A percentile compares a stretch with the other conserved stretches of the same genome.
phyloP scores from a whole-genome alignment of 2,113 vertebrate genomes.

The Coracopsis vasa region DNA sequence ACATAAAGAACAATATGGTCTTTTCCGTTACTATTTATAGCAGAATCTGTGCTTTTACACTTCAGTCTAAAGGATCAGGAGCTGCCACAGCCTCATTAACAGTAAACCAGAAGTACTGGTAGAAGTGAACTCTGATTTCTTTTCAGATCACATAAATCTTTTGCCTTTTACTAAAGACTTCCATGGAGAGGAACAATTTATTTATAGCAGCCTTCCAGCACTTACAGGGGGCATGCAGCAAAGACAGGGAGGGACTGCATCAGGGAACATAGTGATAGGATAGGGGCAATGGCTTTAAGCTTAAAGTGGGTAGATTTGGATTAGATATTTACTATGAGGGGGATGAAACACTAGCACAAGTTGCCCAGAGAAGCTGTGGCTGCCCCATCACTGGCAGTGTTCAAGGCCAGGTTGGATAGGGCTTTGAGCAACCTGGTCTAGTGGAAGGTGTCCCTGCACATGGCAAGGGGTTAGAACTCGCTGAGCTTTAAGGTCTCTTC shows the following conservation, averaged over 20 bases:
- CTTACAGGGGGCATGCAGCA: background rate
- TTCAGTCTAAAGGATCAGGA: background rate
- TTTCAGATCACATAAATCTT: background rate
- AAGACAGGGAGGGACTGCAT: background rate
- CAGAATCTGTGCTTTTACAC: background rate
- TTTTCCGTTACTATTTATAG: background rate
- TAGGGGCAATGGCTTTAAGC: background rate
- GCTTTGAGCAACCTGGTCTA: background rate
- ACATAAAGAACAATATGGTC: background rate
- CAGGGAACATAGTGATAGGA: background rate
- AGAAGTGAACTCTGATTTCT: background rate
- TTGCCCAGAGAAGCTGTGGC: background rate
- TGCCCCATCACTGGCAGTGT: background rate
- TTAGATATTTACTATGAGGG: background rate
- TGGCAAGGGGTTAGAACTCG: rapidly evolving
- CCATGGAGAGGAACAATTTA: background rate
- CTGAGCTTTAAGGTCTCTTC: background rate
- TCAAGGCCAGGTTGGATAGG: background rate
- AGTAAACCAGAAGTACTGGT: background rate
- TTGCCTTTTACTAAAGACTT: background rate
- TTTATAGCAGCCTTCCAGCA: background rate
- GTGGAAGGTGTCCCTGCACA: background rate
- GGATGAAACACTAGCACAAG: background rate
- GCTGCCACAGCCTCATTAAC: background rate
- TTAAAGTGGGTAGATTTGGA: background rate